These are phyloP conservation scores for Agrotis ipsilon DNA, from an alignment of 2,888 invertebrate genomes.

Conservation along the genomic window DNA sequence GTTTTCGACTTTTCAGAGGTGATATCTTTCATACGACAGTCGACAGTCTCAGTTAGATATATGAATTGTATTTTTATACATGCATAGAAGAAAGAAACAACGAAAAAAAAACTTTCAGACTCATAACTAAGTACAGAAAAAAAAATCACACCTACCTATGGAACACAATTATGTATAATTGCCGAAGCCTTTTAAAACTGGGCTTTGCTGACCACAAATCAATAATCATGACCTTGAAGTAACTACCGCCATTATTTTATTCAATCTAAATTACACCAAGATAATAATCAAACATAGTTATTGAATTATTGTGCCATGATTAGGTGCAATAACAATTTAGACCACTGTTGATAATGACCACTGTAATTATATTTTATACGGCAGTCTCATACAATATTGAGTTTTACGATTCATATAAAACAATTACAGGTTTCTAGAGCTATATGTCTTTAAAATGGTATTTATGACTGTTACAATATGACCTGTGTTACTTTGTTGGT, in stretches of 20 bases:
- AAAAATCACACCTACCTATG: neutral
- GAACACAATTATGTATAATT: neutral
- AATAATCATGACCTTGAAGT: conserved; percentile 51
- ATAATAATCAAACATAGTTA: conserved; percentile 51
- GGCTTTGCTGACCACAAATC: neutral
- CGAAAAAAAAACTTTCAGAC: no score
- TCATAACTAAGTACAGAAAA: no score
- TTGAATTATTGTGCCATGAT: conserved; percentile 57
- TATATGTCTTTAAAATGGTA: neutral
- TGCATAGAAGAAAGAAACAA: no score
- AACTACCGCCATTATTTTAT: conserved; percentile 41
- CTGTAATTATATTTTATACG: conserved; percentile 40
- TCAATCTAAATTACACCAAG: conserved; percentile 53
- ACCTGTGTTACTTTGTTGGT: neutral
- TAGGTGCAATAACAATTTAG: conserved; percentile 55
- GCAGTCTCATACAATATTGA: conserved; percentile 31
- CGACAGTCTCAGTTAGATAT: no score
- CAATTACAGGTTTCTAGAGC: conserved; percentile 2
- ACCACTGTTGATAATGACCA: conserved; percentile 38
- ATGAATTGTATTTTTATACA: no score
- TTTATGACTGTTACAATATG: conserved; percentile 4
- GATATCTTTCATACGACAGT: no score
- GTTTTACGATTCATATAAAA: conserved; percentile 49
- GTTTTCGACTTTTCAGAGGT: no score
- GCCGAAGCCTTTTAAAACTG: neutral